Percentiles rank a stretch among this genome's conserved stretches.
These are phyloP conservation scores for Leucoraja erinaceus DNA, from an alignment of 2,113 vertebrate genomes.

Conservation along the genomic window DNA sequence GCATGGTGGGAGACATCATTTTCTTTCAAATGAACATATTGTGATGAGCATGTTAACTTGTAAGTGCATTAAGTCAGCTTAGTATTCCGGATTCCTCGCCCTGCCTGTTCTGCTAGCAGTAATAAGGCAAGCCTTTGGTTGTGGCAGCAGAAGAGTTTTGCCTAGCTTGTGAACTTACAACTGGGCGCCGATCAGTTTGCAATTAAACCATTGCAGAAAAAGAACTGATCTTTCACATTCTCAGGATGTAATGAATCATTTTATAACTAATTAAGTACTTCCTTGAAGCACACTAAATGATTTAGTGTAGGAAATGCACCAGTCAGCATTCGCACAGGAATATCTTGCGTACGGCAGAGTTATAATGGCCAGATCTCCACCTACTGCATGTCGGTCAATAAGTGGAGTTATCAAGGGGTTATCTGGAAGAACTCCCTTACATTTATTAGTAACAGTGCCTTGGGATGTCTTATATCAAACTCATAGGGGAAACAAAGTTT, in stretches of 20 bases:
- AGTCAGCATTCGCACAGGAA: neutral
- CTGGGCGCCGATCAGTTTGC: neutral
- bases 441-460: neutral
- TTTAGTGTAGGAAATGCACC: neutral
- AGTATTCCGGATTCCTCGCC: neutral
- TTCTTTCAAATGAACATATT: neutral
- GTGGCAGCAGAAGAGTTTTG: neutral
- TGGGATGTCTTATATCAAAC: neutral
- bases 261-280: no score
- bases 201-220: neutral
- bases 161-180: neutral
- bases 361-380: neutral
- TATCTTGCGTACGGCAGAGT: neutral
- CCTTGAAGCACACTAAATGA: no score
- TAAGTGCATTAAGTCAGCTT: neutral
- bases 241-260: neutral
- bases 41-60: neutral
- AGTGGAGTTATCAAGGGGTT: neutral
- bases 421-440: neutral
- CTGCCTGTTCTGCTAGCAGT: neutral
- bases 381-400: neutral
- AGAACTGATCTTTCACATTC: neutral
- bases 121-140: neutral
- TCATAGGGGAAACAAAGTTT: neutral
- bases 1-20: neutral